Evolutionary conservation across 1,140 invertebrate species (phyloP), one percentile per base, ranked within the genome.

Genomic region (Papilio aristodemus): DNA sequence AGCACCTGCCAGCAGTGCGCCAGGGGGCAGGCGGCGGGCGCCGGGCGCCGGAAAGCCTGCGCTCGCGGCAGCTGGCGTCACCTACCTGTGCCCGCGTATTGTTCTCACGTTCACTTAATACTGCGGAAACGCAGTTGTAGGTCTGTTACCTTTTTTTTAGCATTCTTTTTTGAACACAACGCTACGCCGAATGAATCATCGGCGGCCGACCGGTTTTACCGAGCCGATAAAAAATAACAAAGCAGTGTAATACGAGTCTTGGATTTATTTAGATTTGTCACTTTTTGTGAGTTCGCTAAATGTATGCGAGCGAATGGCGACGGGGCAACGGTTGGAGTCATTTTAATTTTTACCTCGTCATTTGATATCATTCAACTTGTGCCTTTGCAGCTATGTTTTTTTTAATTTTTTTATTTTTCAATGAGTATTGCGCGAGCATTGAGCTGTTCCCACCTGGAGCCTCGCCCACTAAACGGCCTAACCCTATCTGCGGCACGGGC

Each of bases 141-240:
- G 19, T 22, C 19, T 25, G 46, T 19, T 22, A 22, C 22, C n/a
- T 54, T 54, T 54, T 54, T 54, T 10, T 19, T 22, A 54, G 22
- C 46, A 54, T 54, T 54, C 17, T 54, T 19, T 54, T 54, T 54
- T 54, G 46, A 54, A 22, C 46, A 54, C 46, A 54, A 46, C 43
- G 19, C 46, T 17, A 54, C 46, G 17, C 19, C 46, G 22, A 50
- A 54, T 22, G 9, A 54, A 22, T 54, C 46, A 54, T 32, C 27
- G 27, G 2, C 27, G 27, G 27, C 19, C 19, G 46, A 25, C 46
- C 46, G 46, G 46, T 54, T 54, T 54, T 54, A 22, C 46, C 46
- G 46, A 22, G 19, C 19, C 19, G 19, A 54, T 22, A 54, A 50
- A 54, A 54, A 54, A 54, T 54, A 54, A 54, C 46, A 54, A 22